Evolutionary conservation across 2,888 invertebrate genomes (phyloP).

Genomic region (Halictus ligatus): DNA sequence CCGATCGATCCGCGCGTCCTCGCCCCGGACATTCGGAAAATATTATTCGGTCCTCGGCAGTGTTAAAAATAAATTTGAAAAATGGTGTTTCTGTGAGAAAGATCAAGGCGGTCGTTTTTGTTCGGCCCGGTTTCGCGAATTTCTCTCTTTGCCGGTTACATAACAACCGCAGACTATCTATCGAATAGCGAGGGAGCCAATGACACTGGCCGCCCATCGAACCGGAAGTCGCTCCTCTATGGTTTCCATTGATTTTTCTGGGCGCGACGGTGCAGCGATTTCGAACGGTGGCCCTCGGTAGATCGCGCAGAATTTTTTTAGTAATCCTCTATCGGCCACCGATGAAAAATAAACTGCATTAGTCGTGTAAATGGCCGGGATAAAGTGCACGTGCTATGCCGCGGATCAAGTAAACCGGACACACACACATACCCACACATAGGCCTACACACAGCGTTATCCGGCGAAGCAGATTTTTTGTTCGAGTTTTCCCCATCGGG

Average conservation of each 20-base stretch:
- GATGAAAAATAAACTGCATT: conserved; percentile 28
- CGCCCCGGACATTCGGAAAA: too few relatives aligned
- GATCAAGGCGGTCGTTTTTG: not conserved
- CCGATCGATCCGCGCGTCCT: not conserved
- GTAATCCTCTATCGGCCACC: not conserved
- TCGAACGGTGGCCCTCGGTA: too few relatives aligned
- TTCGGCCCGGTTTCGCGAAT: not conserved
- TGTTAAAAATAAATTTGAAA: not conserved
- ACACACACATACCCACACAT: not conserved
- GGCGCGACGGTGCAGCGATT: too few relatives aligned
- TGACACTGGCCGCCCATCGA: not conserved
- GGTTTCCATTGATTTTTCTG: not conserved
- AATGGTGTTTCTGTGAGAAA: not conserved
- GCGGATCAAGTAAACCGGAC: not conserved
- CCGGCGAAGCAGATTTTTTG: not conserved
- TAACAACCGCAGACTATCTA: conserved; percentile 42
- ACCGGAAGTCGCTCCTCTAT: not conserved
- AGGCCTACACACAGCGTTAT: not conserved
- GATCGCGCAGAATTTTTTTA: not conserved
- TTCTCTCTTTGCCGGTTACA: conserved; percentile 42
- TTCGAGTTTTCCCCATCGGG: not conserved
- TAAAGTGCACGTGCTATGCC: not conserved
- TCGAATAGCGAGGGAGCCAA: conserved; percentile 29
- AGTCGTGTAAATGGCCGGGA: conserved; percentile 12
- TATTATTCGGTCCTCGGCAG: not conserved